Percentiles rank a stretch among this genome's conserved stretches.
phyloP scores from a whole-genome alignment of 1,140 invertebrate species.

The Papilio polyxenes region DNA sequence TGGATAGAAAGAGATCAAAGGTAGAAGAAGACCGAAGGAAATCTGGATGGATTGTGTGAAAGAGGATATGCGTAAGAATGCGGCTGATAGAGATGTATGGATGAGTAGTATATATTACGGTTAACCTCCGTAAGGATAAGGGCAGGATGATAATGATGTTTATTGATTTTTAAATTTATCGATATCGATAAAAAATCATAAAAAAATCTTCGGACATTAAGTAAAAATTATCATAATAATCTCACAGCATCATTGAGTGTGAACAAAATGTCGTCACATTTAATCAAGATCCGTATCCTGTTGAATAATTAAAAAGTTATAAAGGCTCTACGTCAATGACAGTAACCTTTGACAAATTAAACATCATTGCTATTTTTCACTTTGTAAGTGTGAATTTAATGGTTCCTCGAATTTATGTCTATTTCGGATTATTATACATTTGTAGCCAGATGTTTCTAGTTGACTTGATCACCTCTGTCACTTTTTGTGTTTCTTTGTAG shows the following conservation, averaged over 20 bases:
- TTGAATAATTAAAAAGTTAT: constrained; percentile 14
- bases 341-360: constrained; percentile 3
- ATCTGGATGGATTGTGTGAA: no score
- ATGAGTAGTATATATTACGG: no score
- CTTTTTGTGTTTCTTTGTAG: no score
- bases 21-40: not conserved
- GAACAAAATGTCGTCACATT: not conserved
- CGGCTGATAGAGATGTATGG: no score
- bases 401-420: not conserved
- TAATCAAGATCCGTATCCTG: not conserved
- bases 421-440: not conserved
- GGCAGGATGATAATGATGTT: no score
- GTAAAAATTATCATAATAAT: not conserved
- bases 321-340: not conserved
- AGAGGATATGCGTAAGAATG: no score
- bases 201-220: not conserved
- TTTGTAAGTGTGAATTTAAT: constrained; percentile 2
- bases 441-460: no score
- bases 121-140: no score
- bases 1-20: no score
- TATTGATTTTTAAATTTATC: no score
- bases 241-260: not conserved
- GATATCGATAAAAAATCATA: not conserved
- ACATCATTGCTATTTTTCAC: not conserved
- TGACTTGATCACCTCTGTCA: no score